phyloP scores from a whole-genome alignment of 2,113 vertebrate species.

The Willisornis vidua region DNA sequence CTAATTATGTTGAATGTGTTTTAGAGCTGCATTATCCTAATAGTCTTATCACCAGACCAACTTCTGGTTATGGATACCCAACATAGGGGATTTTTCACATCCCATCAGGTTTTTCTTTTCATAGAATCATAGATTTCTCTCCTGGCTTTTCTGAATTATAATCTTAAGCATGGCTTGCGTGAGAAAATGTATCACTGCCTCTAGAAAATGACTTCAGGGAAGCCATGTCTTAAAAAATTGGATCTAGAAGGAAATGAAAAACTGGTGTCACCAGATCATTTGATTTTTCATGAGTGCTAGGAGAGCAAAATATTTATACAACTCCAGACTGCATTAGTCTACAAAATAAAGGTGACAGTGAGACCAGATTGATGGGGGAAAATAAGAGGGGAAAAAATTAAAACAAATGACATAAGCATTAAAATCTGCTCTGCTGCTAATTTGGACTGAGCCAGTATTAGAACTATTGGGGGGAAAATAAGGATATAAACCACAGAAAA shows the following conservation, averaged over 20 bases:
- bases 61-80: neutral
- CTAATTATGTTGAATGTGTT: constrained; percentile 20
- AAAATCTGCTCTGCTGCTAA: neutral
- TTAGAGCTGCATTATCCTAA: constrained; percentile 5
- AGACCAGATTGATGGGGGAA: neutral
- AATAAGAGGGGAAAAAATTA: neutral
- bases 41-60: neutral
- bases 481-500: neutral
- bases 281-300: neutral
- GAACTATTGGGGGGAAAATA: neutral
- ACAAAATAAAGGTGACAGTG: neutral
- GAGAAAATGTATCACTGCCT: neutral
- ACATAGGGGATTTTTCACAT: fast-evolving
- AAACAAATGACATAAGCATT: neutral
- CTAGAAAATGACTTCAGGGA: neutral
- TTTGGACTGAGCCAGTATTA: neutral
- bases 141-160: neutral
- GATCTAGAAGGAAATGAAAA: neutral
- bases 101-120: neutral
- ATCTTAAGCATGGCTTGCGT: neutral
- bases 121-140: neutral
- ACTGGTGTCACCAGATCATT: neutral
- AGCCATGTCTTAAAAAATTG: neutral
- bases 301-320: neutral
- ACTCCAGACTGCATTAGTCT: neutral